A percentile compares a stretch with the other conserved stretches of the same genome.
These are phyloP conservation scores for Paedocypris sp. DNA, from an alignment of 2,113 vertebrate species.

Conservation along the genomic window DNA sequence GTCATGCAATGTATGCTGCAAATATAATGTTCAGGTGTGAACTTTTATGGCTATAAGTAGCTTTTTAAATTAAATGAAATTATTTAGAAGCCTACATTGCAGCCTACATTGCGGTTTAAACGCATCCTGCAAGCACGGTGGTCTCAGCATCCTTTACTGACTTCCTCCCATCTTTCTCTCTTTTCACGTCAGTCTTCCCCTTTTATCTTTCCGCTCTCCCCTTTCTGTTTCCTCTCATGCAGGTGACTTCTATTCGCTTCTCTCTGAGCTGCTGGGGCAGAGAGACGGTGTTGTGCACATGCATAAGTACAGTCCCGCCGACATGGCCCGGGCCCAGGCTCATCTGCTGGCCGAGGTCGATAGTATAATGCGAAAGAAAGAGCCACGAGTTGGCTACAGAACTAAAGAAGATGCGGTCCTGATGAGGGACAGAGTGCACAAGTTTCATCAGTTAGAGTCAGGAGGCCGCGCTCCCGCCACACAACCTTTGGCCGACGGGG, in stretches of 20 bases:
- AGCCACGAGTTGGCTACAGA: constrained; percentile 60
- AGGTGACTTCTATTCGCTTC: constrained; percentile 92
- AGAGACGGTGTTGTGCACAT: constrained; percentile 73
- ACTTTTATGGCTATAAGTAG: too few relatives aligned
- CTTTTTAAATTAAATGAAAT: too few relatives aligned
- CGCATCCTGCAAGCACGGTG: too few relatives aligned
- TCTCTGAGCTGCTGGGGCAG: constrained; percentile 89
- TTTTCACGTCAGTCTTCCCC: constrained; percentile 27
- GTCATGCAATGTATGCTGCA: too few relatives aligned
- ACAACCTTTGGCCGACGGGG: constrained; percentile 48
- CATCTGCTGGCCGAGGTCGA: constrained; percentile 79
- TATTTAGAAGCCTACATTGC: too few relatives aligned
- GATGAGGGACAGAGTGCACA: constrained; percentile 88
- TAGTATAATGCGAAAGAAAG: constrained; percentile 84
- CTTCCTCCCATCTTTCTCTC: constrained; percentile 5
- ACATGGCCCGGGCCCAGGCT: constrained; percentile 71
- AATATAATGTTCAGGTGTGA: too few relatives aligned
- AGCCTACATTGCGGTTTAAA: too few relatives aligned
- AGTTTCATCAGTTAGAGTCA: constrained; percentile 85
- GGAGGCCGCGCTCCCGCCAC: constrained; percentile 57
- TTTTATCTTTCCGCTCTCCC: constrained; percentile 41
- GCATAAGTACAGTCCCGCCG: constrained; percentile 73
- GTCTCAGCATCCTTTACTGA: too few relatives aligned
- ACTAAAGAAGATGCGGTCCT: constrained; percentile 67
- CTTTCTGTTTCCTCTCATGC: constrained; percentile 56